Evolutionary conservation across 2,888 invertebrate species (phyloP), one percentile per base, ranked within the genome.

Genomic region (Caenorhabditis virilis): DNA sequence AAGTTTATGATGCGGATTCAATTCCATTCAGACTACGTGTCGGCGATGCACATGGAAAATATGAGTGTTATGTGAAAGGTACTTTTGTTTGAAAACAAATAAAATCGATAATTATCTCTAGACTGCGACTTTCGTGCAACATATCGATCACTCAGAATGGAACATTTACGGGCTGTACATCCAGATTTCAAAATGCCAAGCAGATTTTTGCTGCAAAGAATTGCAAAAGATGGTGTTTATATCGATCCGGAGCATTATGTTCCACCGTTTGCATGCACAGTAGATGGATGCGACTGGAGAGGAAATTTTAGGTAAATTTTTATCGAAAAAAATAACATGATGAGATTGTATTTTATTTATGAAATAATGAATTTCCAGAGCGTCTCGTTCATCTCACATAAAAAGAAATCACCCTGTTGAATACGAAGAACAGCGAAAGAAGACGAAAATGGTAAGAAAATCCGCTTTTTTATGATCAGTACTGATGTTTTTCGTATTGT

Each of bases 161-260:
- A 69, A 6, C 75, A 75, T 41, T 71, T 75, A 68, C 59, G 60
- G 57, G 52, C 57, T 26, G 26, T 60, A 20, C 75, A 75, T 59
- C 70, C 63, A 26, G 69, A 69, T 4, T 69, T 64, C 67, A 61
- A 64, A 38, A 55, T 59, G 61, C 69, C 69, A 1, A 39, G 61
- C 5, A 38, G 72, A 52, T 69, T 43, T 43, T 26, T 72, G 2
- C 48, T 69, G 2, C 53, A 56, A 41, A 36, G 74, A 22, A 63
- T 71, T 16, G 58, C 74, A 2, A 56, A 65, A 22, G 59, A 70
- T 18, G 66, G 61, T 13, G 51, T 46, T 7, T 52, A 63, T 6
- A 36, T 70, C 11, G 26, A 57, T 41, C 56, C 66, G 5, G 48
- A 55, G 0, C 26, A 53, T 1, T 50, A 63, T 13, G 23, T 45